Base-by-base conservation (phyloP, 1,140 invertebrate species). In the Eumeta japonica region DNA sequence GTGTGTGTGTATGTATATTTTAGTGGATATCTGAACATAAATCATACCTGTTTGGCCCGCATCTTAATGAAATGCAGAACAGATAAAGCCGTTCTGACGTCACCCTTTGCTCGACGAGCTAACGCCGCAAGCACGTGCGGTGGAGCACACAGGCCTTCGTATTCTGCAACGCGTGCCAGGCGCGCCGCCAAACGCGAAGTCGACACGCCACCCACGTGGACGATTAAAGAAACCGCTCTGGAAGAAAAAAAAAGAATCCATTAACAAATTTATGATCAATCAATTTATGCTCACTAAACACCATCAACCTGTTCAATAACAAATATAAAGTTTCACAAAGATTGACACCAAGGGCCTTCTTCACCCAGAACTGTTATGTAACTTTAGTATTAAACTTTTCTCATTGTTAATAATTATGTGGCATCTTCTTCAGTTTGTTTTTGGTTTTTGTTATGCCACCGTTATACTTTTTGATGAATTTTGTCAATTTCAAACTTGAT, bases 141-240 rank as follows among this genome's bases (percentile, higher is more conserved):
- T 2, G 40, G 33, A 11, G 50, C 43, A 0, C 20, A 24, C 36
- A 60, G 29, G 4, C 47, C 35, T 31, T 56, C 55, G 2, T 37
- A 16, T 28, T 28, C 18, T 5, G 51, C 44, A 20, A 62, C 55
- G 1, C 27, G 35, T 1, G 35, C 18, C 36, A 65, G 31, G 0
- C 59, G 52, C 1, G 38, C 34, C 2, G 40, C 2, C 12, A 68
- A 39, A 0, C 52, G 45, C 3, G 18, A 11, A 0, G 41, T 2
- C 0, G 55, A 44, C 32, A 58, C 58, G 0, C 50, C 48, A 1
- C 52, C 46, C 28, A 63, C 62, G 0, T 80, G 83, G 11, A 94
- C 72, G 11, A 92, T 77, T 39, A 92, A 81, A 1, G 90, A 83
- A 16, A 83, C 77, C 52, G 89, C 86, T 37, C 88, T 75, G 50